Base-by-base conservation (phyloP, 2,113 vertebrate genomes). In the Zapus hudsonius region DNA sequence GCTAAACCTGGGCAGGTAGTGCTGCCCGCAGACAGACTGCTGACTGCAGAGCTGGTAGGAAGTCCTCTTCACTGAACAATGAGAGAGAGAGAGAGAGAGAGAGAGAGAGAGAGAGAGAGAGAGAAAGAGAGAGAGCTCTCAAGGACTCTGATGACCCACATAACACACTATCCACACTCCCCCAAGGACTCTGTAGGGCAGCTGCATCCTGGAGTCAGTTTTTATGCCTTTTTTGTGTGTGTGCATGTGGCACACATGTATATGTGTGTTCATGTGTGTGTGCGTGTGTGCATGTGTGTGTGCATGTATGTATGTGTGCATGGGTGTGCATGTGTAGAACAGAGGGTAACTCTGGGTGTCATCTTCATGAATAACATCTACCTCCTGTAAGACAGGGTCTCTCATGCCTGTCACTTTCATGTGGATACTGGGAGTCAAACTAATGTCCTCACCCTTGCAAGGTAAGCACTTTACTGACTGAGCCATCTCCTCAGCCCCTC, bases 21-120 rank as follows among this genome's bases (percentile, higher is more conserved):
- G 55, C 96, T 96, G 92, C 66, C 81, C 33, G 88, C 59, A 42
- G 82, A 64, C 36, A 85, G 93, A 75, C 36, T 40, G 73, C 87
- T 9, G 33, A 57, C 29, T 69, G 61, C 70, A 95, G 93, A 96
- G 94, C 95, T 91, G 38, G 78, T 83, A 76, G 79, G 91, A 93
- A 97, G 96, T 93, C 73, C 84, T 89, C 82, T 94, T 91, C 92
- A 89, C 95, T 96, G 96, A 96, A 87, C 96, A 96, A 96, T 96
- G 86, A 94, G 90, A 94, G 79, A 69, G 91, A 94, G 36, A n/a
- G n/a, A n/a, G n/a, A n/a, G n/a, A n/a, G n/a, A n/a, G n/a, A n/a
- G n/a, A n/a, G n/a, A n/a, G n/a, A n/a, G n/a, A n/a, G n/a, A n/a
- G n/a, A n/a, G n/a, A n/a, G n/a, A n/a, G n/a, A n/a, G n/a, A n/a